Evolutionary conservation across 2,888 invertebrate genomes (phyloP).

Genomic region (Yponomeuta malinellus): DNA sequence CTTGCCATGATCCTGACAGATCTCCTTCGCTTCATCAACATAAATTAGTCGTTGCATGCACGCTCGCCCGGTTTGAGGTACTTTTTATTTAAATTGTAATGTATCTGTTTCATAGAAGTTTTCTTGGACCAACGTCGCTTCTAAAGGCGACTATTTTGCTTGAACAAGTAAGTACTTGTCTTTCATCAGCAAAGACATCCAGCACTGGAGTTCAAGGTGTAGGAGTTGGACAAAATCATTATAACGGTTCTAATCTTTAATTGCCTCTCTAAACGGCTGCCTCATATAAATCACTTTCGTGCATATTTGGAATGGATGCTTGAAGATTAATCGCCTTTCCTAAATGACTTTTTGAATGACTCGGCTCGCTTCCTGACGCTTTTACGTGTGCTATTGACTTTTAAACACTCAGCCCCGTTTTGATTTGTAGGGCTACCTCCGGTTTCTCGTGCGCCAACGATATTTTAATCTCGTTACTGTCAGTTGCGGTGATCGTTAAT

Average conservation of each 20-base stretch:
- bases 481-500: no score
- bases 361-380: background rate
- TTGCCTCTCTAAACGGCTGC: conserved; percentile 3
- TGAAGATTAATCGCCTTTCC: background rate
- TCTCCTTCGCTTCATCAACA: no score
- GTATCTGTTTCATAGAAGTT: no score
- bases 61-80: no score
- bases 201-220: background rate
- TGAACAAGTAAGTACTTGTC: background rate
- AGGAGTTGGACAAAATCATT: background rate
- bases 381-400: background rate
- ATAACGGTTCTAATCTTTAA: conserved; percentile 5
- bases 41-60: no score
- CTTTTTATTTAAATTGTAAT: no score
- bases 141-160: background rate
- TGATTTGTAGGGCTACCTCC: no score
- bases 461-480: no score
- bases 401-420: background rate
- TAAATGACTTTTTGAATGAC: conserved; percentile 5
- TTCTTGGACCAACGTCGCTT: background rate
- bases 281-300: background rate
- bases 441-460: no score
- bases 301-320: conserved; percentile 3
- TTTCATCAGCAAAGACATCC: background rate
- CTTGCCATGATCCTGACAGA: no score